A percentile compares a stretch with the other conserved stretches of the same genome.
Evolutionary conservation across 2,888 invertebrate species (phyloP).

Genomic region (Caradrina clavipalpis): DNA sequence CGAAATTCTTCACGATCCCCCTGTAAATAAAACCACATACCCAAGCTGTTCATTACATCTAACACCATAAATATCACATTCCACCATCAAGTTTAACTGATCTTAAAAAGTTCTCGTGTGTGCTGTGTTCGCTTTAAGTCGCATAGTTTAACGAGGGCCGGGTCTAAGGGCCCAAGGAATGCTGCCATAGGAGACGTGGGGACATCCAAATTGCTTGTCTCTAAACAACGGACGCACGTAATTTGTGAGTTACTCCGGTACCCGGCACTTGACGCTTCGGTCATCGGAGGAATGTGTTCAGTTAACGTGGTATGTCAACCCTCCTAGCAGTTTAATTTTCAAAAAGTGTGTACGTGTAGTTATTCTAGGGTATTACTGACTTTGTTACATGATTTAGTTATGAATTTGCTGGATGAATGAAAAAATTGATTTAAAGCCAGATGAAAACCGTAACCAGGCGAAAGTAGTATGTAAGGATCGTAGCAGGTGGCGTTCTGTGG

Average conservation of each 20-base stretch:
- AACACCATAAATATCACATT: slow-evolving; percentile 40
- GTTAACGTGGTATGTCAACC: slow-evolving; percentile 67
- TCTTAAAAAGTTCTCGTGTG: slow-evolving; percentile 53
- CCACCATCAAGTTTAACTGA: slow-evolving; percentile 51
- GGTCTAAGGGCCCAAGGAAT: slow-evolving; percentile 73
- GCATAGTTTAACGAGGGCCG: slow-evolving; percentile 79
- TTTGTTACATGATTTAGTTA: background rate
- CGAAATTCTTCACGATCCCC: background rate
- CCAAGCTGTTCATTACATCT: slow-evolving; percentile 41
- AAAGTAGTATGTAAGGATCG: no score
- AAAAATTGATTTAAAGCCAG: no score
- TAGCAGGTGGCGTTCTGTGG: no score
- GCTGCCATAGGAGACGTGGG: slow-evolving; percentile 76
- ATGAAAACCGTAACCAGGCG: no score
- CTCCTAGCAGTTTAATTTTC: slow-evolving; percentile 54
- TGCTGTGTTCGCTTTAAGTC: slow-evolving; percentile 67
- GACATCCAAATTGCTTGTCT: slow-evolving; percentile 82
- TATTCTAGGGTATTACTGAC: slow-evolving; percentile 20
- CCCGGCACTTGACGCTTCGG: slow-evolving; percentile 59
- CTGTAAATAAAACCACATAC: slow-evolving; percentile 15
- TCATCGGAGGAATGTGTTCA: slow-evolving; percentile 76
- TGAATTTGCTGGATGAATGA: background rate
- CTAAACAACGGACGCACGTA: slow-evolving; percentile 73
- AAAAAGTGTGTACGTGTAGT: slow-evolving; percentile 40
- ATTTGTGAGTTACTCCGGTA: slow-evolving; percentile 76